Evolutionary conservation across 2,888 invertebrate genomes (phyloP).

Genomic region (Ophion costatus): DNA sequence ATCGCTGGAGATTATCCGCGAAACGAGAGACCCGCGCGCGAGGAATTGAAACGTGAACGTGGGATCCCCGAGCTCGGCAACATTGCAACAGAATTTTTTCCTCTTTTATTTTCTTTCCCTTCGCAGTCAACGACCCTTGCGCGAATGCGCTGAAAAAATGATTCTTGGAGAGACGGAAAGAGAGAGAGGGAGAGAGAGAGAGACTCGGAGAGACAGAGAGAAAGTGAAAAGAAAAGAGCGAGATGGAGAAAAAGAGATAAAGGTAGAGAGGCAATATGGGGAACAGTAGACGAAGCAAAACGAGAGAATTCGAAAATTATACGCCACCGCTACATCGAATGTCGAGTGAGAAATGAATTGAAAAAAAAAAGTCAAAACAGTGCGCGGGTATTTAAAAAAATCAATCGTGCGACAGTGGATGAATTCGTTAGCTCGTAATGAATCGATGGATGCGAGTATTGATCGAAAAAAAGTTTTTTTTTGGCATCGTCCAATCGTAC

Average conservation of each 20-base stretch:
- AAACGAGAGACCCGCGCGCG: slow-evolving; percentile 40
- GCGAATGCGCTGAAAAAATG: slow-evolving; percentile 29
- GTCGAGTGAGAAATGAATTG: not conserved
- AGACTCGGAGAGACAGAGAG: slow-evolving; percentile 22
- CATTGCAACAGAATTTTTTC: slow-evolving; percentile 45
- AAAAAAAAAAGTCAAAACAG: not conserved
- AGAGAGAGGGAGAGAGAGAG: slow-evolving; percentile 7
- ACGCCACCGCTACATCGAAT: slow-evolving; percentile 7
- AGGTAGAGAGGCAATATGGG: slow-evolving; percentile 1
- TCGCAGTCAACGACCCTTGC: slow-evolving; percentile 48
- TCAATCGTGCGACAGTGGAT: slow-evolving; percentile 41
- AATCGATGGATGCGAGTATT: slow-evolving; percentile 64
- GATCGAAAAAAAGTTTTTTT: slow-evolving; percentile 29
- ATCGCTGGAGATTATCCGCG: slow-evolving; percentile 59
- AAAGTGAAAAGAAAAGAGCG: slow-evolving; percentile 30
- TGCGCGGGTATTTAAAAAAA: not conserved
- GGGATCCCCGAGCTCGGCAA: slow-evolving; percentile 49
- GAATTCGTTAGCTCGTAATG: slow-evolving; percentile 65
- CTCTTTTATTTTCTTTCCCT: slow-evolving; percentile 2
- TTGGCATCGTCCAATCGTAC: slow-evolving; percentile 5
- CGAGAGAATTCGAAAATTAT: slow-evolving; percentile 17
- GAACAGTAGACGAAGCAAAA: slow-evolving; percentile 25
- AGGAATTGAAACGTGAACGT: slow-evolving; percentile 62
- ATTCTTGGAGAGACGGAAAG: slow-evolving; percentile 1
- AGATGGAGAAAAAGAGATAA: slow-evolving; percentile 21